phyloP scores from a whole-genome alignment of 2,113 vertebrate species.

The Garra rufa region DNA sequence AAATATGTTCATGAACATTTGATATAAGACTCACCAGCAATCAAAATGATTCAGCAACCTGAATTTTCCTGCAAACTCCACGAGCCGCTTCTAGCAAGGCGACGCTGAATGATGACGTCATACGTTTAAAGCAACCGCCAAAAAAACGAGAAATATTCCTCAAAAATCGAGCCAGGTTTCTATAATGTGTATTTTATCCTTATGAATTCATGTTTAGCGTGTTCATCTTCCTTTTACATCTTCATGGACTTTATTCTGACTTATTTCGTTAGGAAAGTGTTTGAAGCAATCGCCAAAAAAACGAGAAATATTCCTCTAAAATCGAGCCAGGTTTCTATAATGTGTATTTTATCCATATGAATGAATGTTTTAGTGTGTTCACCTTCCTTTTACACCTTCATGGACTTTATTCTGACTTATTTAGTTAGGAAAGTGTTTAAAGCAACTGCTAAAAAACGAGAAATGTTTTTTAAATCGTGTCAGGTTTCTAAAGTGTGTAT shows the following conservation, averaged over 20 bases:
- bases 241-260: not conserved
- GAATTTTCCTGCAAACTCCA: not conserved
- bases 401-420: not conserved
- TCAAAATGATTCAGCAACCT: not conserved
- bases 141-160: too few species aligned
- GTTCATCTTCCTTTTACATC: not conserved
- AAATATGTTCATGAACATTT: not conserved
- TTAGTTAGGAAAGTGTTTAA: not conserved
- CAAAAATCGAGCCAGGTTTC: not conserved
- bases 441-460: not conserved
- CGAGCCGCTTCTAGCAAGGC: not conserved
- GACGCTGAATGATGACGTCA: slow-evolving; percentile 31
- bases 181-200: not conserved
- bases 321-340: not conserved
- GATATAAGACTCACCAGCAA: not conserved
- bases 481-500: not conserved
- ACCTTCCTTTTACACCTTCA: not conserved
- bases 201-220: not conserved
- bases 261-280: too few species aligned
- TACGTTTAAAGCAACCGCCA: not conserved
- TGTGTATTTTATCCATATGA: not conserved
- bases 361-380: not conserved
- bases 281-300: not conserved
- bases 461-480: not conserved
- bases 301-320: not conserved